Evolutionary conservation across 2,797 vertebrate genomes (phyloP), one percentile per base, ranked within the genome.

Genomic region (Todus mexicanus): DNA sequence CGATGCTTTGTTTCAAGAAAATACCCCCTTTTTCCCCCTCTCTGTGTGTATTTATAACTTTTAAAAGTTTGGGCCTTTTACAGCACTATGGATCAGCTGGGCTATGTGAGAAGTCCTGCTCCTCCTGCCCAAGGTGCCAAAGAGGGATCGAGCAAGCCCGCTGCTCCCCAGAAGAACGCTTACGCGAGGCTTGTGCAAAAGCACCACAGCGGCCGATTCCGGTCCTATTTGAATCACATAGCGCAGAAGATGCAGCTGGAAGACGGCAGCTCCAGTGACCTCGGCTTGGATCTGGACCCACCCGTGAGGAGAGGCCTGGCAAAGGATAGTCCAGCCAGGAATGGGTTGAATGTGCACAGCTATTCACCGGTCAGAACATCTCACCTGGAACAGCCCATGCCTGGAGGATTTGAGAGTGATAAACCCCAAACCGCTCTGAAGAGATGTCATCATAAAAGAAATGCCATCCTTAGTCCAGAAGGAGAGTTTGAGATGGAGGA

Each of bases 181-280:
- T 99, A 99, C 2, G 96, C 98, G 26, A 96, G 98, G 87, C 98
- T 99, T 4, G 96, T 98, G 71, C 98, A 98, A 22, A 98, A 98
- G 93, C 98, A 99, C 90, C 97, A 97, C 95, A 98, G 98, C 8
- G 97, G 96, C 72, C 97, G 98, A 43, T 98, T 98, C 96, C 97
- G 91, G n/a, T 96, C 94, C 35, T 98, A 98, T 70, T 57, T 98
- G 45, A 98, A 98, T 47, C 97, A 98, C 37, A 97, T 98, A 79
- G 97, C 97, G 2, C 97, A 97, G 96, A 97, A 98, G 84, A 91
- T 97, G 88, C 96, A 97, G 69, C 95, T 88, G 31, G 98, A 98
- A 11, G 97, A 97, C 11, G 87, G 75, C 21, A 6, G 26, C 53
- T 94, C 64, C 40, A 95, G 38, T 3, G 92, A 95, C 47, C 23